Base-by-base conservation (phyloP, 2,797 vertebrate species). In the Dromococcyx pavoninus region DNA sequence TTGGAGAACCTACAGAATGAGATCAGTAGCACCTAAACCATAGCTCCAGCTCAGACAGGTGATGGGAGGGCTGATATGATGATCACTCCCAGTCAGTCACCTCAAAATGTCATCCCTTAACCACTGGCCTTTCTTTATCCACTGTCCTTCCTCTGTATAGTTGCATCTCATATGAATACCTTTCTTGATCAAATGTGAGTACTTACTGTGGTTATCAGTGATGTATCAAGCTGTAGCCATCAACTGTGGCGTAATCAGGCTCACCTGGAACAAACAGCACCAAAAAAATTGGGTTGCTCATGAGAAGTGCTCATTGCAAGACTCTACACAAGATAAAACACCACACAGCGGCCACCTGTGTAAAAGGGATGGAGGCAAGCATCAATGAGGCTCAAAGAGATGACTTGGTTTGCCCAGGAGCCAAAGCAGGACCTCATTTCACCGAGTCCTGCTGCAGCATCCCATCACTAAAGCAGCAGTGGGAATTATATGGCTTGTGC, bases 181-280 rank as follows among this genome's bases (percentile, higher is more conserved):
- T 57, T 61, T 67, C 19, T 84, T 69, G 41, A 70, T 27, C 32
- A 30, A 28, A 43, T 46, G 25, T 65, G 58, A 74, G 37, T 78
- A 96, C 97, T 97, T 97, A 98, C 98, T 65, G 32, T 35, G 65
- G 88, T 58, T 81, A 13, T 62, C 96, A 97, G 77, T 86, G 97
- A 79, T 97, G 97, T 64, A 98, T 85, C 90, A 98, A 96, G 88
- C 97, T 98, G 91, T 98, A 98, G 44, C 97, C 95, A 3, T 95
- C 95, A 35, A 97, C 54, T 22, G 96, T 93, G 64, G 96, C 89
- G 0, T 98, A 98, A 74, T 97, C 94, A 8, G 97, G 87, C 5
- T 98, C 97, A 57, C 89, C 98, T 98, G 91, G 58, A 95, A 95
- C 69, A 61, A 6, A 67, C 8, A 93, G 10, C 48, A 86, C 39